Percentiles rank a stretch among this genome's conserved stretches.
These are phyloP conservation scores for Anastrepha ludens DNA, from an alignment of 1,140 invertebrate species.

Conservation along the genomic window DNA sequence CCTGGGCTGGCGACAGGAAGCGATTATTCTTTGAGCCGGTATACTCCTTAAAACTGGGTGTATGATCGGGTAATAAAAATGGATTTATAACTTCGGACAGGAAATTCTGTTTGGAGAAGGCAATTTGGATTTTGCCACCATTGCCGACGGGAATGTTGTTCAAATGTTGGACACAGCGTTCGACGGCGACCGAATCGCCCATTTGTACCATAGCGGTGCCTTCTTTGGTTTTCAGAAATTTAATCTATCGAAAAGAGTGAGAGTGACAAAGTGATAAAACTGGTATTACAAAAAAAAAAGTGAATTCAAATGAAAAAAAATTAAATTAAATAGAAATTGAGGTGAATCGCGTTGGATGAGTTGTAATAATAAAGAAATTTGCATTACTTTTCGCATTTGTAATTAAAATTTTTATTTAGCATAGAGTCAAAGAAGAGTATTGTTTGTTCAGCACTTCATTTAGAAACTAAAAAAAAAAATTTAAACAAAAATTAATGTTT, in stretches of 20 bases:
- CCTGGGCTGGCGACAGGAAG: slow-evolving; percentile 90
- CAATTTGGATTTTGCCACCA: slow-evolving; percentile 79
- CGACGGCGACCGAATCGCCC: slow-evolving; percentile 95
- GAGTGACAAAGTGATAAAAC: background rate
- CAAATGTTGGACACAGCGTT: slow-evolving; percentile 94
- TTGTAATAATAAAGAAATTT: background rate
- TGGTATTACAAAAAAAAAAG: background rate
- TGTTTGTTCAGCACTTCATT: no score
- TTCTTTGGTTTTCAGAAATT: slow-evolving; percentile 98
- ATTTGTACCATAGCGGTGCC: slow-evolving; percentile 99
- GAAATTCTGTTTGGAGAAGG: slow-evolving; percentile 96
- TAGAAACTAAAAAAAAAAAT: no score
- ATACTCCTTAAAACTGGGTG: slow-evolving; percentile 97
- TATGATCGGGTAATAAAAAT: slow-evolving; percentile 95
- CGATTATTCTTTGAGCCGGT: slow-evolving; percentile 97
- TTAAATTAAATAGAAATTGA: background rate
- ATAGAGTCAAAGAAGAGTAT: no score
- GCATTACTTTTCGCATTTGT: no score
- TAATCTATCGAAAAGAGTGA: slow-evolving; percentile 82
- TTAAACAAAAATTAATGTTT: no score
- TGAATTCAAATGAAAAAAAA: background rate
- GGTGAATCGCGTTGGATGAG: background rate
- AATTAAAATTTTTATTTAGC: no score
- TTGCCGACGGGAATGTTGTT: slow-evolving; percentile 91
- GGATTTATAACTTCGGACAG: slow-evolving; percentile 97